Conservation (phyloP, 2,888 invertebrate species). For the Melanotus villosus region DNA sequence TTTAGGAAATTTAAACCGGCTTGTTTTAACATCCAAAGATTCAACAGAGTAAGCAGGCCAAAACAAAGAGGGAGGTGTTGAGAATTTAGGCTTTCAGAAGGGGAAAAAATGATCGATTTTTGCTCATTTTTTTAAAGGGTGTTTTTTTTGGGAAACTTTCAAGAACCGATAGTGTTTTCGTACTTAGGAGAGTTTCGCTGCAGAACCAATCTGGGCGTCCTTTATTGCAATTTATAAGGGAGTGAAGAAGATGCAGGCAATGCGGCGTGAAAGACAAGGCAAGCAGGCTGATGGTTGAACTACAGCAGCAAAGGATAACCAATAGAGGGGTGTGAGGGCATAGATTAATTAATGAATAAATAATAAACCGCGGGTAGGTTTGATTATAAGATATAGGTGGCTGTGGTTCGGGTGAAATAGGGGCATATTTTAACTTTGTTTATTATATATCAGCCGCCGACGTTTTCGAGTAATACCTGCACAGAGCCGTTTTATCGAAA, state of each 20-base stretch:
- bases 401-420: constrained; percentile 57
- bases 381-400: constrained; percentile 66
- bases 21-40: too few relatives aligned
- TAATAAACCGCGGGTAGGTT: constrained; percentile 65
- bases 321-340: constrained; percentile 54
- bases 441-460: constrained; percentile 62
- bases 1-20: too few relatives aligned
- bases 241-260: constrained; percentile 22
- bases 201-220: not conserved
- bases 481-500: constrained; percentile 38
- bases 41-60: too few relatives aligned
- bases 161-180: too few relatives aligned
- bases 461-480: constrained; percentile 41
- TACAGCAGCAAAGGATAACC: constrained; percentile 41
- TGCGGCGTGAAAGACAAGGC: constrained; percentile 29
- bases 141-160: too few relatives aligned
- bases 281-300: constrained; percentile 28
- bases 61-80: too few relatives aligned
- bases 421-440: constrained; percentile 62
- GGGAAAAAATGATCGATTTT: too few relatives aligned
- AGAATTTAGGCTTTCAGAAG: too few relatives aligned
- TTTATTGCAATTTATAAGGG: constrained; percentile 33
- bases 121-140: too few relatives aligned
- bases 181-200: too few relatives aligned
- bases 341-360: constrained; percentile 70